Percentiles rank a stretch among this genome's conserved stretches.
Evolutionary conservation across 2,888 invertebrate species (phyloP).

Genomic region (Temnothorax unifasciatus): DNA sequence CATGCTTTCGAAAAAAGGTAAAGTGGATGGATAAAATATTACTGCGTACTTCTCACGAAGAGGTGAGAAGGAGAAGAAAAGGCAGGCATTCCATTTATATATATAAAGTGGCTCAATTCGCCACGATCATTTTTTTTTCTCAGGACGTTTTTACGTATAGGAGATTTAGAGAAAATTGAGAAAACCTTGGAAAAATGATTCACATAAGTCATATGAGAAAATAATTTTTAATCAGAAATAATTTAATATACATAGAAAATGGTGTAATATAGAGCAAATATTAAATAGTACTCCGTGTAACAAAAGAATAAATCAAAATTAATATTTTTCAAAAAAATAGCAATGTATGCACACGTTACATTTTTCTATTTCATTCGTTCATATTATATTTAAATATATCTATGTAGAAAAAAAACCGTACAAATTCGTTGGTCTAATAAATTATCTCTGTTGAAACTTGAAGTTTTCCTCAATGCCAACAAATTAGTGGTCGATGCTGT

Average conservation of each 20-base stretch:
- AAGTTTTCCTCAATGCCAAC: conserved; percentile 1
- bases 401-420: not conserved
- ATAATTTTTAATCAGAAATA: not conserved
- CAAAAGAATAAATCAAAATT: not conserved
- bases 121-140: conserved; percentile 25
- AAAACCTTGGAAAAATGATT: not conserved
- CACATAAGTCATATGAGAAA: not conserved
- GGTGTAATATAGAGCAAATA: not conserved
- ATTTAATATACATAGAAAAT: not conserved
- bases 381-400: conserved; percentile 19
- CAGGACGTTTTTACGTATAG: conserved; percentile 19
- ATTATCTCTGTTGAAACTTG: not conserved
- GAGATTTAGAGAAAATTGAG: conserved; percentile 6
- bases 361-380: not conserved
- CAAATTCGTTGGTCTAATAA: not conserved
- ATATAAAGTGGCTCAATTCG: conserved; percentile 33
- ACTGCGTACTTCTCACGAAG: conserved; percentile 27
- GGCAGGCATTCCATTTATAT: conserved; percentile 46
- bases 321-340: not conserved
- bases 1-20: conserved; percentile 41
- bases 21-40: conserved; percentile 53
- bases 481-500: conserved; percentile 7
- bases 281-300: not conserved
- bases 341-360: not conserved
- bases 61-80: not conserved